Evolutionary conservation across 1,140 invertebrate species (phyloP).

Genomic region (Metopolophium dirhodum): DNA sequence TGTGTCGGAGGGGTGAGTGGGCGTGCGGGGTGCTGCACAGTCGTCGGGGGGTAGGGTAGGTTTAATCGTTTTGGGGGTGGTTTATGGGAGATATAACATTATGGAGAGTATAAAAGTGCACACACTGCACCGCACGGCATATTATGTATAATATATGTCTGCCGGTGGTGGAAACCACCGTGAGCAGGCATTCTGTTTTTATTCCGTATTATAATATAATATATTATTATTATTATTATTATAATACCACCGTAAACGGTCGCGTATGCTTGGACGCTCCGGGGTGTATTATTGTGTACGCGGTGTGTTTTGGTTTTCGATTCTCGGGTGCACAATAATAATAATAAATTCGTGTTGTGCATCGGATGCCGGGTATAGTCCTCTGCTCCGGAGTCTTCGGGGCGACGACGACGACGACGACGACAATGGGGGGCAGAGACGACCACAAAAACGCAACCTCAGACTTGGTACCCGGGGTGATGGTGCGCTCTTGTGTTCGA

Average conservation of each 20-base stretch:
- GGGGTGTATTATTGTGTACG: slow-evolving; percentile 20
- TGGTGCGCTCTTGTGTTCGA: not conserved
- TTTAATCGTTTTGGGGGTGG: slow-evolving; percentile 55
- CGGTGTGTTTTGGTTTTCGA: slow-evolving; percentile 52
- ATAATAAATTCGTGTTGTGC: not conserved
- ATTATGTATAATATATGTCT: slow-evolving; percentile 14
- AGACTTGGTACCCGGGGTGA: not conserved
- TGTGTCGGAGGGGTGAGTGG: not conserved
- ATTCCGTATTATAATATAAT: not conserved
- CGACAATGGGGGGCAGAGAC: not conserved
- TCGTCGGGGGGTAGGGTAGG: slow-evolving; percentile 18
- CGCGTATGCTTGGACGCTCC: not conserved
- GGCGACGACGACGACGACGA: not conserved
- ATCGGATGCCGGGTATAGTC: not conserved
- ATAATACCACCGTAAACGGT: not conserved
- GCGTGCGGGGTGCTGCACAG: not conserved
- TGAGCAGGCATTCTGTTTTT: not conserved
- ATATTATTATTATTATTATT: not conserved
- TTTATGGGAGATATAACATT: not conserved
- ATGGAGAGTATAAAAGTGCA: slow-evolving; percentile 24
- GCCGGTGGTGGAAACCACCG: not conserved
- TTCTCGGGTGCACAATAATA: slow-evolving; percentile 42
- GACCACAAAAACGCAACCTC: not conserved
- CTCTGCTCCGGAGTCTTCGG: not conserved
- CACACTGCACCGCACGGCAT: not conserved